Percentiles rank a stretch among this genome's conserved stretches.
These are phyloP conservation scores for Drosophila trichaetosa DNA, from an alignment of 2,888 invertebrate genomes.

Conservation along the genomic window DNA sequence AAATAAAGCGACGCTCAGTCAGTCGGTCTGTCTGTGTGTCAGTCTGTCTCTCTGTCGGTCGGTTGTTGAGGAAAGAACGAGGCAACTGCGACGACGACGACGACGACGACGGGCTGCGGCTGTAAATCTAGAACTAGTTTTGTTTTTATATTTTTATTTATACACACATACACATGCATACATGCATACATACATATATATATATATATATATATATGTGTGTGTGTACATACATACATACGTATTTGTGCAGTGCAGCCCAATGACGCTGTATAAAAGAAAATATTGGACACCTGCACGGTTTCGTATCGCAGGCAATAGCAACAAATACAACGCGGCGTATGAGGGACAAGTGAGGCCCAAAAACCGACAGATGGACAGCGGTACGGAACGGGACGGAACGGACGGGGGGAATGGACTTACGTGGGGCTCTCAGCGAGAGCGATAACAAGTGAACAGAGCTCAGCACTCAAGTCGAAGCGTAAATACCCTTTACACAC, in stretches of 20 bases:
- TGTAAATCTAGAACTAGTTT: conserved; percentile 81
- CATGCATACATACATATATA: neutral
- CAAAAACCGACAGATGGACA: conserved; percentile 55
- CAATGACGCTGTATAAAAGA: conserved; percentile 82
- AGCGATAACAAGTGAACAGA: conserved; percentile 36
- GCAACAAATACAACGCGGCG: conserved; percentile 57
- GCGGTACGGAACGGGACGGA: conserved; percentile 15
- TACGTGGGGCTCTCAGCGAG: conserved; percentile 50
- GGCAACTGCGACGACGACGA: conserved; percentile 15
- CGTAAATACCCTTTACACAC: conserved; percentile 25
- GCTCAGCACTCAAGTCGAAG: conserved; percentile 22
- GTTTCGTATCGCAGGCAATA: conserved; percentile 73
- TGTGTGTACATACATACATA: neutral
- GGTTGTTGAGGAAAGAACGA: neutral
- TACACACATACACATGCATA: neutral
- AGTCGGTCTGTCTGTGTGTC: conserved; percentile 1
- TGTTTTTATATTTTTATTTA: conserved; percentile 35
- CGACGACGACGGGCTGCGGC: conserved; percentile 36
- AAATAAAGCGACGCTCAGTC: conserved; percentile 63
- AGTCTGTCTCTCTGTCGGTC: neutral
- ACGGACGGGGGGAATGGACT: neutral
- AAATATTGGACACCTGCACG: conserved; percentile 83
- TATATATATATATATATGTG: neutral
- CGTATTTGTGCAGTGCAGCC: conserved; percentile 45
- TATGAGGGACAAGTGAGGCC: conserved; percentile 75